Percentiles rank a stretch among this genome's conserved stretches.
Conservation (phyloP, 1,140 invertebrate genomes). For the Helicoverpa armigera region DNA sequence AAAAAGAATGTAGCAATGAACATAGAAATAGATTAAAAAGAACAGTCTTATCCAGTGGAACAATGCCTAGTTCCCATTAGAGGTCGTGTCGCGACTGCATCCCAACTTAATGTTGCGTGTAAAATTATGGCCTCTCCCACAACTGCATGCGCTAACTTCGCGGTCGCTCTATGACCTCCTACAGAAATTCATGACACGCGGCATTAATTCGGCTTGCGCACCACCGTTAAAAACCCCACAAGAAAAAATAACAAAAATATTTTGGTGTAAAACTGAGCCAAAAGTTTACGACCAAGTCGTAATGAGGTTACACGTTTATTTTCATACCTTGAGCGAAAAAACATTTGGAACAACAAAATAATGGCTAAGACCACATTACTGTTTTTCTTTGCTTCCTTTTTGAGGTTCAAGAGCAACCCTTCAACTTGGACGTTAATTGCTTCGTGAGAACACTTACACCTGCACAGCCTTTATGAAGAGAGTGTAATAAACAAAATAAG, state of each 20-base stretch:
- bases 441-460: constrained; percentile 77
- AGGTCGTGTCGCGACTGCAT: constrained; percentile 70
- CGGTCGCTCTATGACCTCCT: constrained; percentile 67
- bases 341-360: constrained; percentile 61
- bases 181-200: constrained; percentile 75
- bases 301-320: constrained; percentile 50
- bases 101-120: constrained; percentile 83
- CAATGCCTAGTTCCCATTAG: constrained; percentile 50
- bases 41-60: constrained; percentile 32
- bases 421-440: constrained; percentile 81
- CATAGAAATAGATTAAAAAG: constrained; percentile 20
- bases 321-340: constrained; percentile 56
- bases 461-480: constrained; percentile 61
- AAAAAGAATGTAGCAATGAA: constrained; percentile 7
- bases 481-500: constrained; percentile 62
- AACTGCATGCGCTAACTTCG: constrained; percentile 77
- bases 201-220: constrained; percentile 66
- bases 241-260: constrained; percentile 33
- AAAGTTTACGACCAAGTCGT: constrained; percentile 40
- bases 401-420: constrained; percentile 76
- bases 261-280: constrained; percentile 19
- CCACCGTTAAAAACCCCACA: constrained; percentile 20
- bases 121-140: constrained; percentile 79
- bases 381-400: constrained; percentile 75
- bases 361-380: constrained; percentile 70